These are phyloP conservation scores for Ophion ventricosus DNA, from an alignment of 2,888 invertebrate species.

Conservation along the genomic window DNA sequence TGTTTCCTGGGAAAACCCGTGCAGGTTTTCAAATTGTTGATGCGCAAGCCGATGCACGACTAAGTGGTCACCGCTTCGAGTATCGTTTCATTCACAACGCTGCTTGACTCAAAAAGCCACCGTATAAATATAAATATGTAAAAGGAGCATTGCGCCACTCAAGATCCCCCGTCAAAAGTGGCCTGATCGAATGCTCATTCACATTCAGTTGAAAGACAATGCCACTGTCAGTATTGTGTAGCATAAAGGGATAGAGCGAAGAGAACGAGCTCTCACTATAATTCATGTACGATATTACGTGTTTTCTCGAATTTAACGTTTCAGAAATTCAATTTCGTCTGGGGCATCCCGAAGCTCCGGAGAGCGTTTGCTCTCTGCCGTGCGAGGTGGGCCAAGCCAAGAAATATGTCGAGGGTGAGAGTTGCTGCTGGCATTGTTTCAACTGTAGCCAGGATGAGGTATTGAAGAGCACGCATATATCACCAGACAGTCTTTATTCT, in stretches of 20 bases:
- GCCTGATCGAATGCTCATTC: not conserved
- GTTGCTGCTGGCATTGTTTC: constrained; percentile 97
- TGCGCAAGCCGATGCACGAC: too few relatives aligned
- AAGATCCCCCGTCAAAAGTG: not conserved
- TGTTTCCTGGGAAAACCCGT: too few relatives aligned
- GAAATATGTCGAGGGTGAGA: constrained; percentile 96
- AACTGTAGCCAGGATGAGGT: constrained; percentile 94
- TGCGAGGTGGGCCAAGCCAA: constrained; percentile 95
- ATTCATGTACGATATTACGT: constrained; percentile 9
- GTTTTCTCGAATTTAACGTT: constrained; percentile 65
- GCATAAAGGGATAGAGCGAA: too few relatives aligned
- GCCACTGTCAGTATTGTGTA: not conserved
- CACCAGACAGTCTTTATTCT: constrained; percentile 16
- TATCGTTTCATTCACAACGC: too few relatives aligned
- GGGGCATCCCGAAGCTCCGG: constrained; percentile 91
- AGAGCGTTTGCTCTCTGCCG: constrained; percentile 95
- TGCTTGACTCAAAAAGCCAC: too few relatives aligned
- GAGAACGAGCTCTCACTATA: too few relatives aligned
- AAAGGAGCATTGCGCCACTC: too few relatives aligned
- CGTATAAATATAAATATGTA: not conserved
- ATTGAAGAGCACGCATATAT: constrained; percentile 75
- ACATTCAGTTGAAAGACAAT: not conserved
- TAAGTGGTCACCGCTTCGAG: too few relatives aligned
- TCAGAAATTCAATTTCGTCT: constrained; percentile 93
- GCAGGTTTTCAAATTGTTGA: too few relatives aligned